Evolutionary conservation across 2,888 invertebrate species (phyloP), one percentile per base, ranked within the genome.

Genomic region (Chouioia cunea): DNA sequence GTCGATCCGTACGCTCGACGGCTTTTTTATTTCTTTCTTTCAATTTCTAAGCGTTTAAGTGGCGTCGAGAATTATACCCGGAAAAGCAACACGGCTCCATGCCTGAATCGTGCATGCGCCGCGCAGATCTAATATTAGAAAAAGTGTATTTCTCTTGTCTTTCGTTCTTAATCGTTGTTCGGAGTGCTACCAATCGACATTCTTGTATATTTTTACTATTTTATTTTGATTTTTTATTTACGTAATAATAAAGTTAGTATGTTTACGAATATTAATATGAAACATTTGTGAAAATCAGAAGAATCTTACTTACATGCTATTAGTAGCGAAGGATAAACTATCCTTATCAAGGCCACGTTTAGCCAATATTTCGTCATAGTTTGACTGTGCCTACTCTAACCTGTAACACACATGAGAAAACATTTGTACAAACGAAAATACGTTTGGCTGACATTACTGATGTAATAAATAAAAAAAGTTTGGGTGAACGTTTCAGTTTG

Each of bases 241-340:
- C 12, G n/a, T 2, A 47, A 47, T 47, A 22, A 4, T 46, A 14
- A 58, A 46, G 22, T 44, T 20, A n/a, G 12, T 58, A 20, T 20
- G 27, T 44, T 44, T 15, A 44, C 12, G 20, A n/a, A n/a, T 16
- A 22, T 46, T 0, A 48, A 27, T 50, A 50, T 36, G 8, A 56
- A 36, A 20, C 0, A 0, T 8, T 18, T 23, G 15, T 14, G 15
- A 27, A 50, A 4, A 23, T 15, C 46, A 20, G 8, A 54, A 46
- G n/a, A 16, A 53, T 18, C 6, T 52, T 68, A 79, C 89, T 89
- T 82, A 89, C 89, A 87, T 81, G 86, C 86, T 76, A 87, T 81
- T 57, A 89, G 85, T 73, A 88, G 82, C 70, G 86, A 79, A 67
- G 89, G 89, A 76, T 89, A 84, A 65, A 88, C 81, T 75, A 89